These are phyloP conservation scores for Planiliza haematocheilus DNA, from an alignment of 2,113 vertebrate genomes.

Conservation along the genomic window DNA sequence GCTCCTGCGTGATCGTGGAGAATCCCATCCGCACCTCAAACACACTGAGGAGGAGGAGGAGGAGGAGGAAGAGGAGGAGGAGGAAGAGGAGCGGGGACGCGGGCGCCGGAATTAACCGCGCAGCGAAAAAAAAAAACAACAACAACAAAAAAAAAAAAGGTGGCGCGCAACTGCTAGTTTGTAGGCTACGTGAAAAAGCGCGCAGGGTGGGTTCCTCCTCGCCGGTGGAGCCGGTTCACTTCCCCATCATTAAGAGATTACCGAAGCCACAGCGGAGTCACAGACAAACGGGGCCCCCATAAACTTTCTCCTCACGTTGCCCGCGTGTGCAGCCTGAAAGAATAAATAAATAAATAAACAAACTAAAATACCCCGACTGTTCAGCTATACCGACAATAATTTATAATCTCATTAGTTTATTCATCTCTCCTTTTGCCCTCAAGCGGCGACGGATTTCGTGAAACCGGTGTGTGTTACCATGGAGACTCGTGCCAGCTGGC, in stretches of 20 bases:
- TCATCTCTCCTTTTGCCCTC: conserved; percentile 75
- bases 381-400: conserved; percentile 75
- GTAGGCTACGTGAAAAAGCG: conserved; percentile 40
- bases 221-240: conserved; percentile 38
- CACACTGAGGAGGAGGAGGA: conserved; percentile 68
- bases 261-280: conserved; percentile 42
- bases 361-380: conserved; percentile 51
- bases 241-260: conserved; percentile 62
- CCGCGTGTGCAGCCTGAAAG: conserved; percentile 51
- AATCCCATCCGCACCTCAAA: conserved; percentile 64
- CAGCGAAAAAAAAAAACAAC: too few relatives aligned
- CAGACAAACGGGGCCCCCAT: conserved; percentile 49
- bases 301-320: conserved; percentile 73
- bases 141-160: too few relatives aligned
- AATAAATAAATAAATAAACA: conserved; percentile 1
- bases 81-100: neutral
- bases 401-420: conserved; percentile 79
- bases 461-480: conserved; percentile 79
- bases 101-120: conserved; percentile 58
- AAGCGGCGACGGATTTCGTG: conserved; percentile 71
- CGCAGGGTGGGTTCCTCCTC: conserved; percentile 45
- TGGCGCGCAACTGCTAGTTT: conserved; percentile 47
- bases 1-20: conserved; percentile 76
- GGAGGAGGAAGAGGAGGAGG: neutral
- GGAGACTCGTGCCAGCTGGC: conserved; percentile 79